Conservation (phyloP, 2,113 vertebrate genomes). For the Osmerus mordax region DNA sequence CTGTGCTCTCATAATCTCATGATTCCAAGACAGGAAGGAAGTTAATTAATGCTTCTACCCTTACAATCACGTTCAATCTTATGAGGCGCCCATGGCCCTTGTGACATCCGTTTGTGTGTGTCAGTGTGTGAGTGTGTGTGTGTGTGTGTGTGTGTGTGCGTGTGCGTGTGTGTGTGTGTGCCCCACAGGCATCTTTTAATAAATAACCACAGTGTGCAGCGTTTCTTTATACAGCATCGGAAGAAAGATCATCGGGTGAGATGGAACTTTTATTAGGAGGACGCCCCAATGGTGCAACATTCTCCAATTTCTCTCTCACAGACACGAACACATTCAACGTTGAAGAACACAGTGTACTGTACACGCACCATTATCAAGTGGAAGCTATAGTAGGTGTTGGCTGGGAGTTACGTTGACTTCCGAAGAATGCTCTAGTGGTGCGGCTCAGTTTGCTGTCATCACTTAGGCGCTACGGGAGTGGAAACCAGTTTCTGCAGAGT, state of each 20-base stretch:
- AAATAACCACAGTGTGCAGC: conserved; percentile 29
- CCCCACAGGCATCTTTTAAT: conserved; percentile 28
- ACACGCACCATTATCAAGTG: conserved; percentile 8
- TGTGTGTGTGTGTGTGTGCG: conserved; percentile 16
- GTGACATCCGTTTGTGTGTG: conserved; percentile 53
- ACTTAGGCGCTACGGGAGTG: conserved; percentile 48
- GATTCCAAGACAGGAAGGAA: neutral
- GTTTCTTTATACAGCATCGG: conserved; percentile 3
- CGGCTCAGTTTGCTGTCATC: conserved; percentile 50
- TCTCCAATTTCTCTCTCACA: neutral
- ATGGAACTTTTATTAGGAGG: conserved; percentile 24
- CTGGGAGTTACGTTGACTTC: conserved; percentile 39
- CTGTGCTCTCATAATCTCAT: conserved; percentile 17
- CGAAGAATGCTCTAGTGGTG: conserved; percentile 34
- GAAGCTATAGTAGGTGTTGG: neutral
- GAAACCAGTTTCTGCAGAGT: conserved; percentile 42
- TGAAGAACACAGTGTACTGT: conserved; percentile 13
- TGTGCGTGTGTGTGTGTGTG: conserved; percentile 7
- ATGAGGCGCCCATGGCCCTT: conserved; percentile 64
- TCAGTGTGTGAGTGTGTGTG: conserved; percentile 18
- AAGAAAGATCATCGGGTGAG: conserved; percentile 17
- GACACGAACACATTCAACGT: conserved; percentile 21
- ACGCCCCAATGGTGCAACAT: neutral
- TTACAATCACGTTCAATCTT: conserved; percentile 60
- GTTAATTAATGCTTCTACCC: conserved; percentile 33